These are phyloP conservation scores for Stegodyphus dumicola DNA, from an alignment of 1,140 invertebrate genomes.

Conservation along the genomic window DNA sequence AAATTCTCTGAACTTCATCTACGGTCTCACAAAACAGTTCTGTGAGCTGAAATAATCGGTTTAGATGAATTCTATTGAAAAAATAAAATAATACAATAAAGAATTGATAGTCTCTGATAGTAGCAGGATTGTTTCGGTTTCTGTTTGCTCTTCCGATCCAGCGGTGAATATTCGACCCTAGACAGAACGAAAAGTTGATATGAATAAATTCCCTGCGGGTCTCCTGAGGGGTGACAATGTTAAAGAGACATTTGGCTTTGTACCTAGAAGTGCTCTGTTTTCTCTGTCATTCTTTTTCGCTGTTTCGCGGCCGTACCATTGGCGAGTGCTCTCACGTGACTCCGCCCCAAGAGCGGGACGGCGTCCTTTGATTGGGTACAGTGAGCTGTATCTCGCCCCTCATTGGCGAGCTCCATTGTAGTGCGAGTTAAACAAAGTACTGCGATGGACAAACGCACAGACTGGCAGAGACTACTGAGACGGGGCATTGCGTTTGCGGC, in stretches of 20 bases:
- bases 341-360: slow-evolving; percentile 11
- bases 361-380: slow-evolving; percentile 5
- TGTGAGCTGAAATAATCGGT: too few species aligned
- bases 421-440: slow-evolving; percentile 48
- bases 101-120: too few species aligned
- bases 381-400: background rate
- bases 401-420: slow-evolving; percentile 44
- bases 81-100: too few species aligned
- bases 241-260: background rate
- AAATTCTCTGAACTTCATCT: too few species aligned
- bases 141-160: too few species aligned
- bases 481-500: background rate
- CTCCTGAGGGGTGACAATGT: too few species aligned
- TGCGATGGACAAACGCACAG: slow-evolving; percentile 19
- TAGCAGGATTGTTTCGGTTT: too few species aligned
- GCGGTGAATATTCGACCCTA: too few species aligned
- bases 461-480: slow-evolving; percentile 1
- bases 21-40: too few species aligned
- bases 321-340: background rate
- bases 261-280: slow-evolving; percentile 1
- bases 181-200: too few species aligned
- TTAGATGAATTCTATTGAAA: too few species aligned
- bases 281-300: slow-evolving; percentile 21
- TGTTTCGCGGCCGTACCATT: slow-evolving; percentile 12
- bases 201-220: too few species aligned